These are phyloP conservation scores for Syrphus vitripennis DNA, from an alignment of 2,888 invertebrate genomes.

Conservation along the genomic window DNA sequence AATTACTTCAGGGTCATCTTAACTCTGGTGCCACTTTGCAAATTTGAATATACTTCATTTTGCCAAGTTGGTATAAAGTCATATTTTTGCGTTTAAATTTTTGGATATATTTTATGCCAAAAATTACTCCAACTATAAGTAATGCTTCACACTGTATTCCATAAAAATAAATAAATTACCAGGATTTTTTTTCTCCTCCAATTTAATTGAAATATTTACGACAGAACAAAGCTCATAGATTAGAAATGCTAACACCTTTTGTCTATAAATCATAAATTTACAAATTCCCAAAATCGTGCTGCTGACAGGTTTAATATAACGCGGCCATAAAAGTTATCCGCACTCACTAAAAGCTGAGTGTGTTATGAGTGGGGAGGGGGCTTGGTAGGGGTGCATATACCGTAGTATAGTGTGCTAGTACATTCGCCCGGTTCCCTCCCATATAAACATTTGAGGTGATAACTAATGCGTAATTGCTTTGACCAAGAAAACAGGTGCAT, in stretches of 20 bases:
- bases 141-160: neutral
- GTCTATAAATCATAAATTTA: conserved; percentile 70
- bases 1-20: too few relatives aligned
- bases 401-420: too few relatives aligned
- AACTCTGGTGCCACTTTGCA: too few relatives aligned
- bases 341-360: conserved; percentile 13
- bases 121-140: neutral
- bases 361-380: neutral
- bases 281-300: conserved; percentile 68
- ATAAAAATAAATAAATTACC: conserved; percentile 46
- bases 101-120: too few relatives aligned
- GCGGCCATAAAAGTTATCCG: conserved; percentile 66
- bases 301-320: conserved; percentile 70
- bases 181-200: neutral
- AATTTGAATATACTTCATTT: too few relatives aligned
- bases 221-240: conserved; percentile 60
- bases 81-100: too few relatives aligned
- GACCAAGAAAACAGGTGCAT: conserved; percentile 72
- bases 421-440: neutral
- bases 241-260: conserved; percentile 70
- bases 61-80: too few relatives aligned
- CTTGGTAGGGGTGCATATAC: neutral
- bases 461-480: conserved; percentile 70
- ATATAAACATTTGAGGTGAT: conserved; percentile 64
- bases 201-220: conserved; percentile 67